Percentiles rank a stretch among this genome's conserved stretches.
These are phyloP conservation scores for Balaenoptera acutorostrata DNA, from an alignment of 2,113 vertebrate genomes.

Conservation along the genomic window DNA sequence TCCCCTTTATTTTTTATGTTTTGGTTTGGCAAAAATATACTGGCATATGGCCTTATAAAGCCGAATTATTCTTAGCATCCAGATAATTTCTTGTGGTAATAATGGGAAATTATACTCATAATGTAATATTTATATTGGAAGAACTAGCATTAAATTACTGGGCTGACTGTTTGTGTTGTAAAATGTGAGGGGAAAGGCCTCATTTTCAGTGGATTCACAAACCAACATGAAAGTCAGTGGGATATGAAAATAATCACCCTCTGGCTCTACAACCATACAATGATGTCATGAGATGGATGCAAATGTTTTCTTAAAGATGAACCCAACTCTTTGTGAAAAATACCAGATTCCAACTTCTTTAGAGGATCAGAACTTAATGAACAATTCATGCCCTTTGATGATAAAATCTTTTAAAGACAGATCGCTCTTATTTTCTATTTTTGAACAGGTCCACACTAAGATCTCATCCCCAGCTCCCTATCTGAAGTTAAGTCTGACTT, in stretches of 20 bases:
- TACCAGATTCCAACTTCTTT: background rate
- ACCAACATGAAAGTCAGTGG: slow-evolving; percentile 44
- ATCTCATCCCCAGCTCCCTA: background rate
- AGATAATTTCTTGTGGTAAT: slow-evolving; percentile 69
- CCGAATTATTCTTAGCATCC: slow-evolving; percentile 68
- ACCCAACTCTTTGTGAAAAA: background rate
- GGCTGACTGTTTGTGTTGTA: slow-evolving; percentile 48
- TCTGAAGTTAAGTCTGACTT: background rate
- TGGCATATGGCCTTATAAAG: slow-evolving; percentile 59
- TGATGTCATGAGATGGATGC: background rate
- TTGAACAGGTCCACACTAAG: background rate
- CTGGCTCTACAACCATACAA: background rate
- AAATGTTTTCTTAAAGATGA: slow-evolving; percentile 2
- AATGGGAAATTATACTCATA: slow-evolving; percentile 63
- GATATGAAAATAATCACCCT: background rate
- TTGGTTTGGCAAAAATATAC: slow-evolving; percentile 44
- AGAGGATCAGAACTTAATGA: background rate
- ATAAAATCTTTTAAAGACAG: background rate
- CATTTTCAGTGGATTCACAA: slow-evolving; percentile 56
- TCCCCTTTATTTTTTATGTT: background rate
- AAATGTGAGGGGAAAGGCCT: slow-evolving; percentile 11
- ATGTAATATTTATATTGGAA: slow-evolving; percentile 63
- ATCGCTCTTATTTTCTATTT: background rate
- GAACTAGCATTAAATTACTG: slow-evolving; percentile 59
- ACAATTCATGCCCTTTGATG: background rate